These are phyloP conservation scores for Galleria mellonella DNA, from an alignment of 1,140 invertebrate species.

Conservation along the genomic window DNA sequence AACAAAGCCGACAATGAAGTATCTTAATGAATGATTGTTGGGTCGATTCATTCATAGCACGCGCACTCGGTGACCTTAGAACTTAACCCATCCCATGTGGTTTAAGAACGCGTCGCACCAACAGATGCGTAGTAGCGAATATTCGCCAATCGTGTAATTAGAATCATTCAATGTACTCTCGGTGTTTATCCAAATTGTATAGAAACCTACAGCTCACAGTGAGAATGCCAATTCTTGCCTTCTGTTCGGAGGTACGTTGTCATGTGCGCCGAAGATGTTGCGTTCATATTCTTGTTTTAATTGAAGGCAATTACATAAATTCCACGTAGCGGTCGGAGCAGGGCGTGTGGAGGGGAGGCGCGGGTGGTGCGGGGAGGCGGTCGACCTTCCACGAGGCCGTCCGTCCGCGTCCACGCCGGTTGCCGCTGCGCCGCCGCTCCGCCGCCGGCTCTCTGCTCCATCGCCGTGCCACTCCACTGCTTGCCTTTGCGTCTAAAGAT, in stretches of 20 bases:
- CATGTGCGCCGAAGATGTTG: slow-evolving; percentile 32
- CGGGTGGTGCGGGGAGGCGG: slow-evolving; percentile 35
- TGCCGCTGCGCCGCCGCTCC: slow-evolving; percentile 15
- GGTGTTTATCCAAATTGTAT: slow-evolving; percentile 7
- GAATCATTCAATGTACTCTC: slow-evolving; percentile 10
- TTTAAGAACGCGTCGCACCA: slow-evolving; percentile 12
- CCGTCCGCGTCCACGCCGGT: slow-evolving; percentile 21
- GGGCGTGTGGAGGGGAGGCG: slow-evolving; percentile 24
- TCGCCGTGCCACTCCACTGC: slow-evolving; percentile 18
- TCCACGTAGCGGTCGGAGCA: slow-evolving; percentile 57
- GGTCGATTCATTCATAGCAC: slow-evolving; percentile 51
- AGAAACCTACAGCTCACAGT: no score
- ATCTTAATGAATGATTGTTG: slow-evolving; percentile 44
- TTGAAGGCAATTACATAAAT: slow-evolving; percentile 70
- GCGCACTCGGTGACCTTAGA: slow-evolving; percentile 45
- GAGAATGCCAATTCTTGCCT: background rate
- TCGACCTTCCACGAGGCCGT: slow-evolving; percentile 68
- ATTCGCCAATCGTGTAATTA: slow-evolving; percentile 24
- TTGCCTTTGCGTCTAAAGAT: slow-evolving; percentile 8
- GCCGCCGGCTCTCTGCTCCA: slow-evolving; percentile 2
- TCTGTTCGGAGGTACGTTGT: slow-evolving; percentile 8
- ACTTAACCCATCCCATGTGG: slow-evolving; percentile 30
- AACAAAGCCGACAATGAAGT: slow-evolving; percentile 55
- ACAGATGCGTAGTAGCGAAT: slow-evolving; percentile 34
- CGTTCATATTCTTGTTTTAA: slow-evolving; percentile 62